Base-by-base conservation (phyloP, 2,888 invertebrate genomes). In the Lymantria dispar region DNA sequence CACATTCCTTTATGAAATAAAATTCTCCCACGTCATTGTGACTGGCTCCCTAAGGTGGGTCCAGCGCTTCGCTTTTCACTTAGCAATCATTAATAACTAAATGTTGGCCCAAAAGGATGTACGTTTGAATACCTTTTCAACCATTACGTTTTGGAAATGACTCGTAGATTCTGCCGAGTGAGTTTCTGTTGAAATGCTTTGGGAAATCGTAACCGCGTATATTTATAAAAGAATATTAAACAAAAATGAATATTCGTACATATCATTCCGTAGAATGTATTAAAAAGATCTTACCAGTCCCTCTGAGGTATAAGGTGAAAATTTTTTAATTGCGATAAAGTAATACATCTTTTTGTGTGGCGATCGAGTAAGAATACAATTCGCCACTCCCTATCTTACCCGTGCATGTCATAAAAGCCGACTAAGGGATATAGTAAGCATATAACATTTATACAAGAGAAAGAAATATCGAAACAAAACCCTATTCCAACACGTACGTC, bases 1-100 rank as follows among this genome's bases (percentile, higher is more conserved):
- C 36, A 33, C 37, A 46, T 22, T 11, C 30, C 22, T 30, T 22
- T 36, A 33, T 10, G 45, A 10, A 10, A 46, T 36, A 15, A 53
- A 53, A 45, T 30, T 43, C n/a, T 49, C 36, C 14, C 33, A 11
- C 11, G 52, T 53, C 52, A 53, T 49, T 45, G 30, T 45, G 12
- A 45, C 48, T 37, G 29, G 38, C 8, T 22, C 45, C 45, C 39
- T 14, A 11, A 38, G 22, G 39, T 43, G 15, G 33, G 30, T 2
- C 7, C 8, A 22, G 40, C 42, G 45, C 63, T 52, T 63, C 44
- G 52, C 45, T 52, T 64, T 63, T 60, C 64, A 66, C 64, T 64
- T 64, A 63, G 58, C 47, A 41, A 54, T 60, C 64, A 64, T 66
- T 64, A 66, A 66, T 64, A 66, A 63, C 60, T 54, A 48, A 50